phyloP scores from a whole-genome alignment of 2,888 invertebrate genomes.

The Lottia scabra region DNA sequence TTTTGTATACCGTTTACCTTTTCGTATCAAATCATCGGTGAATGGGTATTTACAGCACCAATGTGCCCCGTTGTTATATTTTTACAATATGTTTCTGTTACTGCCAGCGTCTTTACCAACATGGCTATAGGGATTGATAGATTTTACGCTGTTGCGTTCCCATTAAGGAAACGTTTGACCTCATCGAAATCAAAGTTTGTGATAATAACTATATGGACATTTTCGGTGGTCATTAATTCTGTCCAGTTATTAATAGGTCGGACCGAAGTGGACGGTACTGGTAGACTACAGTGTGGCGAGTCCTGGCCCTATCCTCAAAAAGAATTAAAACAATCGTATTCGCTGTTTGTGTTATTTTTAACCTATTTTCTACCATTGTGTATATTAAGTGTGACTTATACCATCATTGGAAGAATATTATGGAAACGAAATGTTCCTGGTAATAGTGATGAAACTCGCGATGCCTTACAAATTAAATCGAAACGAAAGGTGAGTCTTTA shows the following conservation, averaged over 20 bases:
- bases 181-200: constrained; percentile 66
- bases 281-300: constrained; percentile 48
- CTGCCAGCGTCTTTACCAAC: constrained; percentile 67
- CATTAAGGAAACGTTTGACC: constrained; percentile 66
- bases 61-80: constrained; percentile 70
- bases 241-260: constrained; percentile 67
- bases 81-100: constrained; percentile 69
- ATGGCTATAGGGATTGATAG: constrained; percentile 71
- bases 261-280: constrained; percentile 24
- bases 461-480: constrained; percentile 67
- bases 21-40: constrained; percentile 63
- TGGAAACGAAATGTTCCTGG: constrained; percentile 70
- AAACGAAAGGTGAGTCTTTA: constrained; percentile 67
- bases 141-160: constrained; percentile 59
- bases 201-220: constrained; percentile 69
- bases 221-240: constrained; percentile 64
- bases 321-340: constrained; percentile 41
- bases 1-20: constrained; percentile 90
- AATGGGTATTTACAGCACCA: constrained; percentile 69
- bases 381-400: constrained; percentile 69
- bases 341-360: constrained; percentile 54
- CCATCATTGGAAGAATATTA: constrained; percentile 68
- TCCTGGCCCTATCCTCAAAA: constrained; percentile 53
- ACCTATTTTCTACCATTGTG: constrained; percentile 68
- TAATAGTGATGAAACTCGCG: constrained; percentile 69